A percentile compares a stretch with the other conserved stretches of the same genome.
Evolutionary conservation across 92 coral and sea anemone species (phyloP).

Genomic region (Phenganax subtilis): DNA sequence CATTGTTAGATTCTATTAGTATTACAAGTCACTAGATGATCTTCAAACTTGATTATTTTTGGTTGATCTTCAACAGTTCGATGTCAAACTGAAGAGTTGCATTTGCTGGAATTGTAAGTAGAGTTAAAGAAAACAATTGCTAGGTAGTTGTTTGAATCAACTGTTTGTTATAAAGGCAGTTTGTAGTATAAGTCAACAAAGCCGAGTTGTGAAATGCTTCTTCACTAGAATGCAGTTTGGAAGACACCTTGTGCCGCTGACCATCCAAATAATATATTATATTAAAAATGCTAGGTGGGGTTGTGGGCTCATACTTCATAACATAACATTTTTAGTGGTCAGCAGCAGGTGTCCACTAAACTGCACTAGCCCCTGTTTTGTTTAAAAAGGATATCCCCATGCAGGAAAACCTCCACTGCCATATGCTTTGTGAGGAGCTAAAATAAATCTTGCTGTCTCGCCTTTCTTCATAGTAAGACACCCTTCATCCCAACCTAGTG

Average conservation of each 20-base stretch:
- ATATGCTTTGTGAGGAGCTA: slow-evolving; percentile 51
- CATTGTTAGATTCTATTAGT: background rate
- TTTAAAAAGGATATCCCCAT: slow-evolving; percentile 57
- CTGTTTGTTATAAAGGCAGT: background rate
- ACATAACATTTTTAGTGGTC: no score
- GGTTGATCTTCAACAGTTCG: slow-evolving; percentile 46
- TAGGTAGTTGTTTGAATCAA: background rate
- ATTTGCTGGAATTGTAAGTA: slow-evolving; percentile 48
- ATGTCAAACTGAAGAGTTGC: slow-evolving; percentile 56
- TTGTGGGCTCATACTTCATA: background rate
- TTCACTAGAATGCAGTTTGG: no score
- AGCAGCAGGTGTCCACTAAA: no score
- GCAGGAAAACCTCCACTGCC: slow-evolving; percentile 52
- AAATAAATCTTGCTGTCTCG: slow-evolving; percentile 51
- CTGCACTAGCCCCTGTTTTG: no score
- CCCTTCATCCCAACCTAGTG: slow-evolving; percentile 58
- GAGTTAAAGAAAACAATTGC: slow-evolving; percentile 38
- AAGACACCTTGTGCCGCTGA: no score
- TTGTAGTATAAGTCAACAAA: background rate
- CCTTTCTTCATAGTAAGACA: slow-evolving; percentile 54
- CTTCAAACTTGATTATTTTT: background rate
- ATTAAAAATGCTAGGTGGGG: background rate
- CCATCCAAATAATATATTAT: no score
- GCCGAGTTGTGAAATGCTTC: background rate
- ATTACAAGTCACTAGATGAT: background rate